Evolutionary conservation across 2,888 invertebrate species (phyloP), one percentile per base, ranked within the genome.

Genomic region (Phania funesta): DNA sequence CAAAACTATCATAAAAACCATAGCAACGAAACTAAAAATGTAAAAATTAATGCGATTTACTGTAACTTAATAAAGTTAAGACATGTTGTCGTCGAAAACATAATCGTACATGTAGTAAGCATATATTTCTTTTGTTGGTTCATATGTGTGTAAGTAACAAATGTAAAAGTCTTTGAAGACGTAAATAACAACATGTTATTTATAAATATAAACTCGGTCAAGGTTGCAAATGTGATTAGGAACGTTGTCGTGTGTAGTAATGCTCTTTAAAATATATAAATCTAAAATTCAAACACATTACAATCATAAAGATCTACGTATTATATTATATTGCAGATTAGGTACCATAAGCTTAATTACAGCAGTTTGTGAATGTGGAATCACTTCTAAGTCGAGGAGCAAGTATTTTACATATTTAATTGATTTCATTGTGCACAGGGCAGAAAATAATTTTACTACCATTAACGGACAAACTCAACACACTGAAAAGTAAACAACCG

Each of bases 41-140:
- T 26, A 35, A 70, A 73, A 44, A 8, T 46, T 46, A 85, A 80
- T 70, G 71, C 62, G 60, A 77, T 71, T 81, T 73, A 68, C 60
- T 62, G 32, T 68, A 76, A 76, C 73, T 81, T 73, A 65, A 58
- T 60, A 16, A 54, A 76, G 32, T 44, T 44, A 35, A 29, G 18
- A 32, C 38, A 44, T 32, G 29, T 68, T 67, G 26, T 13, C 44
- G 29, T 41, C 26, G 26, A 16, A 60, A 60, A 18, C 22, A 18
- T 35, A 54, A 18, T 32, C 9, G 3, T 16, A 20, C 3, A 2
- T 22, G 6, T 0, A n/a, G 7, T 13, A 56, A n/a, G 13, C 4
- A 11, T 4, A 38, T 1, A 11, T 38, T 22, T 8, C 13, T 13
- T 64, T 48, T 48, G 48, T 22, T 5, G 35, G 22, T 32, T 32